A percentile compares a stretch with the other conserved stretches of the same genome.
Conservation (phyloP, 2,888 invertebrate species). For the Drosophila bunnanda region DNA sequence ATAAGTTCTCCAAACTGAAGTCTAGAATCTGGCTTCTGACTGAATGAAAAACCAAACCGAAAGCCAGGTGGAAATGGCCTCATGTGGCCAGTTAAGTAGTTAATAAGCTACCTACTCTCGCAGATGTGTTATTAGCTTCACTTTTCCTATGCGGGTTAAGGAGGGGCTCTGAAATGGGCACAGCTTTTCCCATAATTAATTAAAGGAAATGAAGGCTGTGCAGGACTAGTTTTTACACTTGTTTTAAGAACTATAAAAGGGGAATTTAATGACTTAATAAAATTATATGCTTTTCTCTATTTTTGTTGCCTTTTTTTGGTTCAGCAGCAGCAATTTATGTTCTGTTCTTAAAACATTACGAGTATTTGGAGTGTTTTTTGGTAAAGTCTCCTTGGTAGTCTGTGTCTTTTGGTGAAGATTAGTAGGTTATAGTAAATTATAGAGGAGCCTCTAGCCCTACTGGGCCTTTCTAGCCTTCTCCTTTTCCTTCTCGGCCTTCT, state of each 20-base stretch:
- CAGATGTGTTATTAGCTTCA: background rate
- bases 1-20: slow-evolving; percentile 14
- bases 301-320: background rate
- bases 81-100: slow-evolving; percentile 30
- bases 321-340: slow-evolving; percentile 25
- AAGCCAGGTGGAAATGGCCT: slow-evolving; percentile 16
- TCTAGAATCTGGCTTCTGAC: background rate
- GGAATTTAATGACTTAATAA: background rate
- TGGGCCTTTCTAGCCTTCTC: slow-evolving; percentile 35
- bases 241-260: background rate
- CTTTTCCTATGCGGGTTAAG: background rate
- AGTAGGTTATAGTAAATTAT: background rate
- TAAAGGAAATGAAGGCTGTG: slow-evolving; percentile 1
- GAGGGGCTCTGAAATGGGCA: background rate
- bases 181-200: background rate
- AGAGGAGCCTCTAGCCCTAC: background rate
- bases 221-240: background rate
- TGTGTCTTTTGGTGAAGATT: slow-evolving; percentile 3
- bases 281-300: background rate
- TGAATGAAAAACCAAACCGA: background rate
- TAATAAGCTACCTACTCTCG: slow-evolving; percentile 5
- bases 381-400: background rate
- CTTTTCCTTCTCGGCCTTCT: slow-evolving; percentile 38
- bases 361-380: background rate
- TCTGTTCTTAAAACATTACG: slow-evolving; percentile 14